Conservation (phyloP, 2,113 vertebrate genomes). For the Rallus limicola region DNA sequence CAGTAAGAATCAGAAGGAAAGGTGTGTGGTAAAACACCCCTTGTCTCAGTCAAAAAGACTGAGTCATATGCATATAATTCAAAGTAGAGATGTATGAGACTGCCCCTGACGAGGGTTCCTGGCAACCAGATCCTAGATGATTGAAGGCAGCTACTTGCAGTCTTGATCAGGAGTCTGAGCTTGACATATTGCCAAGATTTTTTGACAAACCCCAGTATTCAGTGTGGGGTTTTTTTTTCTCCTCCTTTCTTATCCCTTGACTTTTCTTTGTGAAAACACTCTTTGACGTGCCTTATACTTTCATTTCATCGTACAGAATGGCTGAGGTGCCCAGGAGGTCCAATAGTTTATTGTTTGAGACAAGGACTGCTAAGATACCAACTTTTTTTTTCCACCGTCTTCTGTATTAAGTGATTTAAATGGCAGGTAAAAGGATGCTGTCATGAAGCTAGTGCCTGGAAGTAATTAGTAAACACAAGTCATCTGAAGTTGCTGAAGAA, state of each 20-base stretch:
- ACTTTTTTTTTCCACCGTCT: background rate
- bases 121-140: background rate
- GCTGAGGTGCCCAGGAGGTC: background rate
- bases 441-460: background rate
- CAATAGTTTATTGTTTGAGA: background rate
- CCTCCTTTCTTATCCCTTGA: background rate
- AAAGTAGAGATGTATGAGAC: background rate
- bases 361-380: background rate
- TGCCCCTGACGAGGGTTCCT: background rate
- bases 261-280: constrained; percentile 36
- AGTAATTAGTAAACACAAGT: background rate
- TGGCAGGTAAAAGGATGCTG: background rate
- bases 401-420: background rate
- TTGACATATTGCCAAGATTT: background rate
- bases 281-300: constrained; percentile 9
- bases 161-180: background rate
- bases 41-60: background rate
- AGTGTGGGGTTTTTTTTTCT: background rate
- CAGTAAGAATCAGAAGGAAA: background rate
- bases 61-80: background rate
- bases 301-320: background rate
- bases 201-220: constrained; percentile 4
- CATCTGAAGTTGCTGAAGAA: background rate
- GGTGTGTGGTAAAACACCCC: background rate
- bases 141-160: background rate